These are phyloP conservation scores for Hippocampus abdominalis DNA, from an alignment of 2,113 vertebrate species.

Conservation along the genomic window DNA sequence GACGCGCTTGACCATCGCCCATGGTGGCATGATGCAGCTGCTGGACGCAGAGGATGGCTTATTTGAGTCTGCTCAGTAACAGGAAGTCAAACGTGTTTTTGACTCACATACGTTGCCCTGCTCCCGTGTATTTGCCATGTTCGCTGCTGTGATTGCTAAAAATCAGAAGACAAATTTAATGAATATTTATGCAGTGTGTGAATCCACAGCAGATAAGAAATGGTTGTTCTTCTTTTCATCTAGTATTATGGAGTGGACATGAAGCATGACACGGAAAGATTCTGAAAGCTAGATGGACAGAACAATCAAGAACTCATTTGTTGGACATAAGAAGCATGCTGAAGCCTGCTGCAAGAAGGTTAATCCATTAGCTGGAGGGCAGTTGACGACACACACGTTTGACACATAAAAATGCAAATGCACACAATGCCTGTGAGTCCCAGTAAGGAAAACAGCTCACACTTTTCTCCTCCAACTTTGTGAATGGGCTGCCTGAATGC, in stretches of 20 bases:
- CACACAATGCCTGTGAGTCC: constrained; percentile 11
- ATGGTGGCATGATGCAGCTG: no score
- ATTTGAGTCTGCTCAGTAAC: no score
- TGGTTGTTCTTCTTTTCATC: not conserved
- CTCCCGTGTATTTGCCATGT: no score
- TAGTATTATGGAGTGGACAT: not conserved
- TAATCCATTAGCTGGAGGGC: constrained; percentile 43
- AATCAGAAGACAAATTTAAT: not conserved
- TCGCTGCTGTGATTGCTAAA: not conserved
- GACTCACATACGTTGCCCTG: no score
- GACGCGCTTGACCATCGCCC: no score
- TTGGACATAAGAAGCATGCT: constrained; percentile 24
- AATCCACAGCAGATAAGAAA: not conserved
- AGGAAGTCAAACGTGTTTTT: no score
- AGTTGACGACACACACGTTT: constrained; percentile 26
- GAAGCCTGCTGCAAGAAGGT: constrained; percentile 20
- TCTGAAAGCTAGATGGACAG: not conserved
- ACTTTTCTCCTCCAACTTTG: constrained; percentile 9
- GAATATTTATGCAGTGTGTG: not conserved
- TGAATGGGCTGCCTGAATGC: constrained; percentile 20
- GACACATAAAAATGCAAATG: constrained; percentile 25
- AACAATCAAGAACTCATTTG: not conserved
- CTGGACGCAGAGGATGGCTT: no score
- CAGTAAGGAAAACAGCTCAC: constrained; percentile 21
- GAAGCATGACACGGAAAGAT: not conserved